Base-by-base conservation (phyloP, 2,113 vertebrate genomes). In the Aramus guarauna region DNA sequence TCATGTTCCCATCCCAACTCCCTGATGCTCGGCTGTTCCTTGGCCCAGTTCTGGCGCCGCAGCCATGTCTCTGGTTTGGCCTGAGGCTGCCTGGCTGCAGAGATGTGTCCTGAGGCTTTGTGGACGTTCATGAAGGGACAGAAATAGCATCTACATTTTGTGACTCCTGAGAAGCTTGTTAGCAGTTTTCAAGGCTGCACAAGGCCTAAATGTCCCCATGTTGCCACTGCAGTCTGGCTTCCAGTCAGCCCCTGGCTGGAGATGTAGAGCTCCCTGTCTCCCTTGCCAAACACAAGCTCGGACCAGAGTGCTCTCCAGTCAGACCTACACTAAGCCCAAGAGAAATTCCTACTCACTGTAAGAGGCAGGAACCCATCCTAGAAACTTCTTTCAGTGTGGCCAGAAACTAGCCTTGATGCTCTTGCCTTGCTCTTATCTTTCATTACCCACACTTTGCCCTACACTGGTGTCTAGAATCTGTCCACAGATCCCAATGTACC, bases 371-470 rank as follows among this genome's bases (percentile, higher is more conserved):
- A 59, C 29, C 4, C 48, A 29, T 14, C 41, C 53, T 34, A 37
- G 36, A 74, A 71, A 27, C 12, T 52, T 52, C 41, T 14, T 56
- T 66, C 17, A 22, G n/a, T 36, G 58, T 29, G 41, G 9, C 26
- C 77, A 84, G 36, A 72, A 60, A 52, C 23, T 2, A 23, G 36
- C 20, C 36, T 18, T 60, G 79, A 5, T 76, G 48, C 7, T 60
- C 29, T 43, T 81, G 81, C 43, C 88, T 76, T 23, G 43, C 18
- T 52, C 37, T 87, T 37, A 7, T 3, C 27, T 76, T 39, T 62
- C 37, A 20, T 20, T 43, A 17, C 13, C 59, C 45, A 24, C 0
- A 0, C 5, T 75, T 39, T 56, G 27, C 37, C 48, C 23, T 23
- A 73, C 34, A 26, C 11, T 2, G 0, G 4, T 30, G 48, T 3